These are phyloP conservation scores for Cerastoderma edule DNA, from an alignment of 2,888 invertebrate species.

Conservation along the genomic window DNA sequence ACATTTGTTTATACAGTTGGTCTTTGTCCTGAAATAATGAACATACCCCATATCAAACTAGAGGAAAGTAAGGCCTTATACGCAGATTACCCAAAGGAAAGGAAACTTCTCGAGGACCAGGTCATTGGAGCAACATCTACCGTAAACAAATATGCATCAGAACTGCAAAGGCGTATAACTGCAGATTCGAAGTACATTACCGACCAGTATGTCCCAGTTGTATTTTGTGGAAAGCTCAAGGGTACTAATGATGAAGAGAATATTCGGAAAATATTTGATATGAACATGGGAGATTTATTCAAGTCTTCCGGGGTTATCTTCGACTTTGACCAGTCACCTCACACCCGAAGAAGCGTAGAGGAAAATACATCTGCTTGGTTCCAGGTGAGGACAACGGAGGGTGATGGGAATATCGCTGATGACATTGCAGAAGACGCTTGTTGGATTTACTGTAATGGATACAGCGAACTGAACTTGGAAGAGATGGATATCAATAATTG, in stretches of 20 bases:
- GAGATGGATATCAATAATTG: slow-evolving; percentile 28
- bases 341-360: neutral
- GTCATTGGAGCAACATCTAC: neutral
- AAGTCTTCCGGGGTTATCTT: neutral
- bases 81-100: neutral
- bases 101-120: neutral
- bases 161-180: slow-evolving; percentile 2
- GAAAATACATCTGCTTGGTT: neutral
- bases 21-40: neutral
- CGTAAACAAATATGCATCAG: neutral
- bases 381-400: neutral
- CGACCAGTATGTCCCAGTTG: slow-evolving; percentile 36
- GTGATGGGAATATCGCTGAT: neutral
- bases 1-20: slow-evolving; percentile 1
- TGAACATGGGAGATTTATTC: neutral
- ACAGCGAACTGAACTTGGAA: slow-evolving; percentile 18
- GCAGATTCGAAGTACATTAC: slow-evolving; percentile 37
- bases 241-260: slow-evolving; percentile 15
- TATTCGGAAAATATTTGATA: slow-evolving; percentile 6
- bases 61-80: neutral
- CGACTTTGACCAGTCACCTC: neutral
- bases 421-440: neutral
- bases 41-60: neutral
- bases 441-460: slow-evolving; percentile 46
- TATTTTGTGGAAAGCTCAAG: slow-evolving; percentile 30